Conservation (phyloP, 2,888 invertebrate species). For the Eupithecia subfuscata region DNA sequence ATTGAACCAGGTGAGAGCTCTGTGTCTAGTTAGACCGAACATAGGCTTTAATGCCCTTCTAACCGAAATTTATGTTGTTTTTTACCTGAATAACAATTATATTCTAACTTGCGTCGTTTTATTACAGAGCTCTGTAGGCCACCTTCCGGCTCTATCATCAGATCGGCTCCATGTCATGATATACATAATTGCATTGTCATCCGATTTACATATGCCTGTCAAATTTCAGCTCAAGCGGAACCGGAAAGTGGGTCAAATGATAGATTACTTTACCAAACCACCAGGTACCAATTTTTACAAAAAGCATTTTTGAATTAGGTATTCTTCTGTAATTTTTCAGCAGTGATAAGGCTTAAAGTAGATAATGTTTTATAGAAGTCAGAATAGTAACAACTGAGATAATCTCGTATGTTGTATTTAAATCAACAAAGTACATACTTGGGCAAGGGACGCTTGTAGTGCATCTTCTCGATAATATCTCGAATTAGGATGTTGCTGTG, state of each 20-base stretch:
- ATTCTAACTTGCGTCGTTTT: neutral
- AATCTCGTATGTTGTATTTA: neutral
- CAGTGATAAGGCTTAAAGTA: neutral
- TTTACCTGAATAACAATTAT: no score
- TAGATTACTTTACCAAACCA: neutral
- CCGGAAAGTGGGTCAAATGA: neutral
- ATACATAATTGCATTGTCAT: no score
- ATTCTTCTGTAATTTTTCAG: neutral
- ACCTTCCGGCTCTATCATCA: neutral
- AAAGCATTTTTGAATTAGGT: neutral
- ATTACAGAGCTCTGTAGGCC: neutral
- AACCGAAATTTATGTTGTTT: no score
- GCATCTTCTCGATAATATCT: constrained; percentile 55
- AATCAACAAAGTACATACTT: constrained; percentile 18
- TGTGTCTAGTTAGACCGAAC: no score
- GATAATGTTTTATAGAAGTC: neutral
- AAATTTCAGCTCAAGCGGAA: neutral
- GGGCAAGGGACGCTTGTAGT: constrained; percentile 19
- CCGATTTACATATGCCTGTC: neutral
- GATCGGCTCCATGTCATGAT: neutral
- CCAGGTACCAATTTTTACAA: neutral
- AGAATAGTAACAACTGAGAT: neutral
- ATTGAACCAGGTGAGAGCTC: no score
- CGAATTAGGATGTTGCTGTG: constrained; percentile 56
- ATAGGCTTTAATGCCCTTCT: no score